Evolutionary conservation across 1,140 invertebrate species (phyloP), one percentile per base, ranked within the genome.

Genomic region (Drosophila rufa): DNA sequence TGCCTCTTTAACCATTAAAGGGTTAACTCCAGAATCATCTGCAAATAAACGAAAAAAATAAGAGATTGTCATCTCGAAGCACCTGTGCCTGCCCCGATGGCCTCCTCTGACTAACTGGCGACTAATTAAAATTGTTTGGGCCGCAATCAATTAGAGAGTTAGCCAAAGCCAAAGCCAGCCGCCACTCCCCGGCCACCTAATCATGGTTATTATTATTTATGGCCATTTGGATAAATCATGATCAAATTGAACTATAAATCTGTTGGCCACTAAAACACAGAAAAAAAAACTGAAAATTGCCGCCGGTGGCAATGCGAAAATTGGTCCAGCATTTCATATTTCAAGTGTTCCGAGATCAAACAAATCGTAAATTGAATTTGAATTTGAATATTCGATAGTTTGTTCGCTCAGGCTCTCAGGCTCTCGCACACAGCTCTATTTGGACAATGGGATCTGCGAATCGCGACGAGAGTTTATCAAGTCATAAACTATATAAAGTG

Each of bases 181-280:
- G 75, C 55, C 55, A 50, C 51, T 65, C 65, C 77, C 53, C 50
- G 59, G 58, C 58, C 53, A 17, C 48, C 48, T 67, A 74, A 79
- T 55, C 64, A 57, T 43, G 64, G 60, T 48, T 64, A 62, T 84
- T 64, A 62, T 84, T 81, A 89, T 89, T 89, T 89, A 89, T 81
- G 57, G 69, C 50, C 85, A 61, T 75, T 75, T 67, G 81, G 65
- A 87, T 87, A 89, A 87, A 80, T 90, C 80, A 90, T 79, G 74
- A 70, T 61, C 56, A 85, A 90, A 89, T 89, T 74, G 79, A 70
- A 79, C 75, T 68, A 90, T 89, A 89, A 89, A 89, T 89, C 87
- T 50, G 25, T 19, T 58, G 61, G 43, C 36, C 47, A 56, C 19
- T 61, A 56, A 56, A 61, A 22, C 33, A 61, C 6, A 61, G 30